Conservation (phyloP, 2,888 invertebrate genomes). For the Sussaba pulchella region DNA sequence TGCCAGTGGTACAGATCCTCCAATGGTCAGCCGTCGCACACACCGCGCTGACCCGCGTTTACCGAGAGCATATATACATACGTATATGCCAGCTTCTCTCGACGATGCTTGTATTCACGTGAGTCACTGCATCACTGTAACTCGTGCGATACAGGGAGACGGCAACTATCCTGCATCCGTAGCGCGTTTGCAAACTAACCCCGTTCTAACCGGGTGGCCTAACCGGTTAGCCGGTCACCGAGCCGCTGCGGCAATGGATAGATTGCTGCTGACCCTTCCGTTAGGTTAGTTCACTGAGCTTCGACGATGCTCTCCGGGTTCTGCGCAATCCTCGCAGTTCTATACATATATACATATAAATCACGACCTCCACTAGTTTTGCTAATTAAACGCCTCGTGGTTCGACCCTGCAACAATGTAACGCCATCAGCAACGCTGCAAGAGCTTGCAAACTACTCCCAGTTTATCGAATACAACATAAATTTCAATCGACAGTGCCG, state of each 20-base stretch:
- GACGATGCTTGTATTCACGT: conserved; percentile 27
- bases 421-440: conserved; percentile 36
- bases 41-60: conserved; percentile 47
- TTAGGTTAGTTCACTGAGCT: conserved; percentile 81
- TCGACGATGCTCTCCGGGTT: conserved; percentile 70
- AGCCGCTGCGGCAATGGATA: conserved; percentile 70
- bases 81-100: conserved; percentile 14
- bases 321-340: conserved; percentile 26
- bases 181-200: conserved; percentile 79
- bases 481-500: conserved; percentile 14
- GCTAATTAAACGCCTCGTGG: conserved; percentile 79
- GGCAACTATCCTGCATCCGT: conserved; percentile 74
- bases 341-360: conserved; percentile 7
- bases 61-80: conserved; percentile 27
- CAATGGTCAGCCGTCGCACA: conserved; percentile 49
- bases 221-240: conserved; percentile 50
- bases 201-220: conserved; percentile 42
- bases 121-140: conserved; percentile 52
- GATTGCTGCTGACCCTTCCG: conserved; percentile 81
- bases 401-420: conserved; percentile 50
- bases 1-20: conserved; percentile 48
- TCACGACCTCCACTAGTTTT: conserved; percentile 73
- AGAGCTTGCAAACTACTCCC: conserved; percentile 7
- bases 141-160: conserved; percentile 37
- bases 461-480: neutral